phyloP scores from a whole-genome alignment of 2,113 vertebrate species.

The Neotoma lepida region DNA sequence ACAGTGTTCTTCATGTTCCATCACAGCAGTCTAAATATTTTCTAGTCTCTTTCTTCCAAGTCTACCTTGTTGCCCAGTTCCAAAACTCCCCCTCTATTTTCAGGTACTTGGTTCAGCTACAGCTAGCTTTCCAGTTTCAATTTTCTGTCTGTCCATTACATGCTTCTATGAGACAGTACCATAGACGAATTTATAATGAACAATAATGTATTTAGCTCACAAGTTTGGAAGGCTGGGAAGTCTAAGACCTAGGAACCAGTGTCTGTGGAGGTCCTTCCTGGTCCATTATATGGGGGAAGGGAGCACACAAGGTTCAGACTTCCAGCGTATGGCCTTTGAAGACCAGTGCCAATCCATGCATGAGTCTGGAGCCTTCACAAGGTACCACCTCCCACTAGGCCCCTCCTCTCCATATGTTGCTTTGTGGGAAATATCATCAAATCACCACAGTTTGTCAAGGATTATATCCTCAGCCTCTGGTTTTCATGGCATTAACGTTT shows the following conservation, averaged over 20 bases:
- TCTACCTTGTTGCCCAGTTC: background rate
- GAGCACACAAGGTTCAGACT: no score
- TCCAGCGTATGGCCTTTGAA: background rate
- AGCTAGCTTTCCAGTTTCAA: background rate
- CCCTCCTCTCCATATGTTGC: background rate
- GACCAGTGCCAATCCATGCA: background rate
- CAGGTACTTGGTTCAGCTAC: background rate
- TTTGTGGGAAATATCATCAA: background rate
- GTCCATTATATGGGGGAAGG: background rate
- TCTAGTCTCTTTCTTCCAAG: background rate
- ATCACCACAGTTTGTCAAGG: background rate
- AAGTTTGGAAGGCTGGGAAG: no score
- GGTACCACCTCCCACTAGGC: no score
- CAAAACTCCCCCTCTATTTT: background rate
- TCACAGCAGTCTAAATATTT: background rate
- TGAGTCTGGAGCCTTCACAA: background rate
- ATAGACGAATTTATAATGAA: background rate
- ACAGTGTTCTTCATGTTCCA: background rate
- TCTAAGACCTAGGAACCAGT: background rate
- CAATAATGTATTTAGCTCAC: background rate
- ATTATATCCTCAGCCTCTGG: background rate
- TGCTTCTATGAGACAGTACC: background rate
- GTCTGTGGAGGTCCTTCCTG: background rate
- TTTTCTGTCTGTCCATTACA: background rate
- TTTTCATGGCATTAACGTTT: constrained; percentile 16